These are phyloP conservation scores for Gila robusta DNA, from an alignment of 2,797 vertebrate genomes.

Conservation along the genomic window DNA sequence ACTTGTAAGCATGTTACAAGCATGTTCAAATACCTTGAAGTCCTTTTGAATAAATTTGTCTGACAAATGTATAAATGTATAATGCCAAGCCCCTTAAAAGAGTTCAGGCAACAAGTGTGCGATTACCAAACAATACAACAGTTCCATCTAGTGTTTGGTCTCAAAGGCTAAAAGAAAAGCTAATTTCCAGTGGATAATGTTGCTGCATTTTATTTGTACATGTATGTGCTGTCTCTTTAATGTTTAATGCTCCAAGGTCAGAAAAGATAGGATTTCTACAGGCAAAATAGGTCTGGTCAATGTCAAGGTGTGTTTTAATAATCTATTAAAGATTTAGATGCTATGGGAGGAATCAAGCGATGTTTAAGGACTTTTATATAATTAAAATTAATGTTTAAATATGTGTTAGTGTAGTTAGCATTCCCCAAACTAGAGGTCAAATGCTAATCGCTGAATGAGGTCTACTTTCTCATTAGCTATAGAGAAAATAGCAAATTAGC, in stretches of 20 bases:
- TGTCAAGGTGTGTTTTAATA: neutral
- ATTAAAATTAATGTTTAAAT: neutral
- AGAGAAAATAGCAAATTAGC: fast-evolving
- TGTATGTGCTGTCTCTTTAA: neutral
- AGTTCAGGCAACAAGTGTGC: neutral
- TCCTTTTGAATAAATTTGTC: neutral
- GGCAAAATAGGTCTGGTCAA: neutral
- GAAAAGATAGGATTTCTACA: neutral
- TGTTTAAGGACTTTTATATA: no score
- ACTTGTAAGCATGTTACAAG: neutral
- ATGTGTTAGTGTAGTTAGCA: neutral
- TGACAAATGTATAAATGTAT: neutral
- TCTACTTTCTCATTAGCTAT: neutral
- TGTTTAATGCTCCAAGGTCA: neutral
- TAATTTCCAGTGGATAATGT: neutral
- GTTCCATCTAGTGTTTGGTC: constrained; percentile 59
- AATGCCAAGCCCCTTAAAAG: neutral
- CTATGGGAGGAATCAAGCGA: neutral
- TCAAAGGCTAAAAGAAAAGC: neutral
- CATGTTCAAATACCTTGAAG: no score
- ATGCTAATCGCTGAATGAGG: neutral
- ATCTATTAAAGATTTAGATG: neutral
- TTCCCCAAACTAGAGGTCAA: neutral
- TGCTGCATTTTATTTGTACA: neutral
- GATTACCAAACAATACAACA: constrained; percentile 28